A percentile compares a stretch with the other conserved stretches of the same genome.
Evolutionary conservation across 1,140 invertebrate species (phyloP).

Genomic region (Plectrocnemia conspersa): DNA sequence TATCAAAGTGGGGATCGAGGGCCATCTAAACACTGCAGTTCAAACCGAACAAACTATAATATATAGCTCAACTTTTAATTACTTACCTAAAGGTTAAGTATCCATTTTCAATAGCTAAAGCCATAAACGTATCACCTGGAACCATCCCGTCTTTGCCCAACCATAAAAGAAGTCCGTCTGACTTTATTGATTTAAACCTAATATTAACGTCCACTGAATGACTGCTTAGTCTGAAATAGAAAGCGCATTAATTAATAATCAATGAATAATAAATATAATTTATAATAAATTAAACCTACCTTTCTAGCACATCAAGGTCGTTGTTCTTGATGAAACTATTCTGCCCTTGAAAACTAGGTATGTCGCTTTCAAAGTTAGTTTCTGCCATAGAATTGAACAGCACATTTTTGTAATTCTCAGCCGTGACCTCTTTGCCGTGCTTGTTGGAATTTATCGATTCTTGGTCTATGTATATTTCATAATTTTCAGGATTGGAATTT

Average conservation of each 20-base stretch:
- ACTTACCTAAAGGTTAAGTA: constrained; percentile 47
- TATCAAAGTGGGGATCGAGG: not conserved
- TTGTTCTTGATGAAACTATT: constrained; percentile 69
- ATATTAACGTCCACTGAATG: constrained; percentile 78
- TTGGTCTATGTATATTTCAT: no score
- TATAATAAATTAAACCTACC: constrained; percentile 18
- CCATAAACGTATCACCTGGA: constrained; percentile 71
- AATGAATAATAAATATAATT: not conserved
- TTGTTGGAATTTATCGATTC: no score
- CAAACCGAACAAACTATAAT: no score
- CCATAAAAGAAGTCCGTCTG: constrained; percentile 84
- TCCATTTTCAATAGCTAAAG: constrained; percentile 77
- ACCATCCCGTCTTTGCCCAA: constrained; percentile 67
- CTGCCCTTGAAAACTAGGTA: constrained; percentile 58
- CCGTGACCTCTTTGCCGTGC: no score
- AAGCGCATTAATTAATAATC: not conserved
- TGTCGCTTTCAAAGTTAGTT: no score
- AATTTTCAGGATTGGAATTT: not conserved
- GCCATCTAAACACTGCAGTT: no score
- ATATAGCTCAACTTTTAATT: no score
- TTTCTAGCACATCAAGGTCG: constrained; percentile 57
- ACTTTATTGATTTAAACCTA: constrained; percentile 61
- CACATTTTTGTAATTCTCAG: no score
- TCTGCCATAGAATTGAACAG: no score
- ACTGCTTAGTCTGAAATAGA: constrained; percentile 63